Percentiles rank a stretch among this genome's conserved stretches.
Conservation (phyloP, 2,113 vertebrate species). For the Telmatochromis bifrenatus region DNA sequence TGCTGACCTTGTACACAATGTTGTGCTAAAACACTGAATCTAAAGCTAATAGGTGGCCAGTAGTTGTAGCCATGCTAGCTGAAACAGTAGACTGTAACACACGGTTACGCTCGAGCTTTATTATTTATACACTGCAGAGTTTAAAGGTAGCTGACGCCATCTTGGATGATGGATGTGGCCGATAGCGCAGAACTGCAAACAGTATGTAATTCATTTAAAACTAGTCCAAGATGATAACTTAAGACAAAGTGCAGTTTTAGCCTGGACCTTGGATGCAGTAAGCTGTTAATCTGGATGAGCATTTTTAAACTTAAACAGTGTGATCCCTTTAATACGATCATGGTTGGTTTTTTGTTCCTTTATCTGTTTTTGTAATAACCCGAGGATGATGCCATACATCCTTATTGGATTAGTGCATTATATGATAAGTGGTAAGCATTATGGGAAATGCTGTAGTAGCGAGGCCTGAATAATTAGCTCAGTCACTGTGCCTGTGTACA, state of each 20-base stretch:
- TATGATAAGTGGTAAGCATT: neutral
- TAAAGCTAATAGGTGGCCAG: neutral
- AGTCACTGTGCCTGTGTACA: neutral
- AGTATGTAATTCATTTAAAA: neutral
- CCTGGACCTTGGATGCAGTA: neutral
- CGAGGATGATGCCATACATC: neutral
- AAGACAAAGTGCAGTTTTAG: neutral
- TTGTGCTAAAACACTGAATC: neutral
- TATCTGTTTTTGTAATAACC: neutral
- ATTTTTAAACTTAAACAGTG: neutral
- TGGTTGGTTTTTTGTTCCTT: neutral
- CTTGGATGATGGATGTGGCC: neutral
- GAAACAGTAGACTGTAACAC: neutral
- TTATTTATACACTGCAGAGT: rapidly evolving
- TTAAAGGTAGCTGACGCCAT: neutral
- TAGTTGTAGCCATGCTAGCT: neutral
- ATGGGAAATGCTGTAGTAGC: neutral
- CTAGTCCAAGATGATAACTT: neutral
- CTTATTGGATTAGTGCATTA: neutral
- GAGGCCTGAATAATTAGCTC: neutral
- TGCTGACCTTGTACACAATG: neutral
- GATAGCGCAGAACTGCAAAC: neutral
- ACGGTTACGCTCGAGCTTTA: neutral
- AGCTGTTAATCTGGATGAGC: neutral
- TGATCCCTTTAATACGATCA: neutral